Evolutionary conservation across 1,140 invertebrate genomes (phyloP).

Genomic region (Drosophila lacertosa): DNA sequence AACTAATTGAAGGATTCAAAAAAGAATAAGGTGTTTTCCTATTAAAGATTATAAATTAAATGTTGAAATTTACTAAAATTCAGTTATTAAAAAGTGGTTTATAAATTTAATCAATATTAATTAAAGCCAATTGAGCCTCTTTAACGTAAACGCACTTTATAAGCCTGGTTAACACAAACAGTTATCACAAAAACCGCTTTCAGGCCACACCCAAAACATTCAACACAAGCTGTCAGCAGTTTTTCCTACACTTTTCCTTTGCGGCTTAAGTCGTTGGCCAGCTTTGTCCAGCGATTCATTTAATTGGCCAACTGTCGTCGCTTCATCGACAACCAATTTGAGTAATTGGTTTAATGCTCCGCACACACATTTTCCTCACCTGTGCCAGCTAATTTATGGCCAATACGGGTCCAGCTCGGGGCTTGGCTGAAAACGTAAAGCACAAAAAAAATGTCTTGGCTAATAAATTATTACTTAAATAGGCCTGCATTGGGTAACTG

Average conservation of each 20-base stretch:
- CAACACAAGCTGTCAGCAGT: background rate
- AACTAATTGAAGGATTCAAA: background rate
- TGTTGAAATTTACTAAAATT: no score
- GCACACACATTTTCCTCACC: background rate
- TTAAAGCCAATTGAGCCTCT: no score
- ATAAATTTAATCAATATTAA: no score
- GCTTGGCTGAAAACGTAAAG: background rate
- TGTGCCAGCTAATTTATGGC: conserved; percentile 4
- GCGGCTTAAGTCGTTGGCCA: conserved; percentile 1
- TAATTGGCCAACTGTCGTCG: conserved; percentile 19
- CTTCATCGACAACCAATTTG: conserved; percentile 44
- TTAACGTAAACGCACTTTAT: no score
- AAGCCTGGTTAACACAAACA: background rate
- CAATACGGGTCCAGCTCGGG: background rate
- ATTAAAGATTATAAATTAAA: no score
- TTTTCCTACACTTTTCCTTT: background rate
- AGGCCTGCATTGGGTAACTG: no score
- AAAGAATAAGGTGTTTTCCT: no score
- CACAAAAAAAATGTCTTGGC: no score
- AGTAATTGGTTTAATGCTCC: conserved; percentile 41
- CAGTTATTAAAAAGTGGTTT: no score
- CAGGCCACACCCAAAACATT: background rate
- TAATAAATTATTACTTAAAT: no score
- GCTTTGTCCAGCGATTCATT: background rate
- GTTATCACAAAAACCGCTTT: background rate